Percentiles rank a stretch among this genome's conserved stretches.
Conservation (phyloP, 2,888 invertebrate species). For the Trissolcus japonicus region DNA sequence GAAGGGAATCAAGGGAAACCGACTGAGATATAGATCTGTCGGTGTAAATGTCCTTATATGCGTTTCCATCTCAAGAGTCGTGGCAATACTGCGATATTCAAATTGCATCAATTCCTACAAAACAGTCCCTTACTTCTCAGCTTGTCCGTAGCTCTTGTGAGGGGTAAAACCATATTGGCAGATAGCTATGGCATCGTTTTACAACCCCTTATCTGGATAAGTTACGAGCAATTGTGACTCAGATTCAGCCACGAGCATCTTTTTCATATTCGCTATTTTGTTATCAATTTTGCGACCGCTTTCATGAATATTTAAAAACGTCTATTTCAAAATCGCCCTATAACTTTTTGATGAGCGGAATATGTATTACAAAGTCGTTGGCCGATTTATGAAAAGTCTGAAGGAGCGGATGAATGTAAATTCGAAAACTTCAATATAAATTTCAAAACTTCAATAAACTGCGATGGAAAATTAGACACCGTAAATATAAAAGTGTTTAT, state of each 20-base stretch:
- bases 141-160: conserved; percentile 61
- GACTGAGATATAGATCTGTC: conserved; percentile 64
- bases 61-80: conserved; percentile 62
- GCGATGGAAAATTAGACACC: neutral
- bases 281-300: conserved; percentile 72
- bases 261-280: conserved; percentile 49
- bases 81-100: conserved; percentile 69
- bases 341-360: conserved; percentile 39
- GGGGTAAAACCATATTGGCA: conserved; percentile 70
- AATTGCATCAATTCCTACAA: conserved; percentile 73
- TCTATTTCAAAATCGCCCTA: conserved; percentile 58
- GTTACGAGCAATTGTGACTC: conserved; percentile 68
- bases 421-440: neutral
- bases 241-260: conserved; percentile 41
- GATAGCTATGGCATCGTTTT: conserved; percentile 73
- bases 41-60: conserved; percentile 62
- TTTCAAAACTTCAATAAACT: neutral
- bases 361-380: neutral
- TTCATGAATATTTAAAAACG: conserved; percentile 45
- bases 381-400: neutral
- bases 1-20: conserved; percentile 46
- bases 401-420: neutral
- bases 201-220: conserved; percentile 74
- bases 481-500: conserved; percentile 4
- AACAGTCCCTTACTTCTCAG: conserved; percentile 66